These are phyloP conservation scores for Amazona finschi DNA, from an alignment of 2,797 vertebrate species.

Conservation along the genomic window DNA sequence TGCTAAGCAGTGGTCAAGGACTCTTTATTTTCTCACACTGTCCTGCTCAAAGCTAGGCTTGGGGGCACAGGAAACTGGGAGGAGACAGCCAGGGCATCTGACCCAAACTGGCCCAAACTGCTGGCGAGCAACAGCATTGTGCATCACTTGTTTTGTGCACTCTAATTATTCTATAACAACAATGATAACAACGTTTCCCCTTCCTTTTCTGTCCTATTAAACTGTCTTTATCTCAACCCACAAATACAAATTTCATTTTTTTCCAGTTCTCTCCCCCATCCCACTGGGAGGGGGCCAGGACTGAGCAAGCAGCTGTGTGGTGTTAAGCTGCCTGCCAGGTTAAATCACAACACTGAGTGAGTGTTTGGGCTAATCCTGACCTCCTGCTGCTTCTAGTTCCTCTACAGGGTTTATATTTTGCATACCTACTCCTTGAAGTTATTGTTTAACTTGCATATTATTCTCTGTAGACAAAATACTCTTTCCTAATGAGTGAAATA, in stretches of 20 bases:
- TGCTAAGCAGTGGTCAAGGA: neutral
- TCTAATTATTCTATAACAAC: neutral
- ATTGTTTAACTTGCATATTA: neutral
- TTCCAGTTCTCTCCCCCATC: neutral
- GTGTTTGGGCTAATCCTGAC: neutral
- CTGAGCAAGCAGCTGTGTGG: neutral
- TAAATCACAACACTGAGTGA: neutral
- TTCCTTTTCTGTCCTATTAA: neutral
- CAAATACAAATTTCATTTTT: neutral
- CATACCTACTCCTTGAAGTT: neutral
- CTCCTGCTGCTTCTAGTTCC: neutral
- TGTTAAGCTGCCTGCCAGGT: neutral
- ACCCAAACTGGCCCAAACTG: neutral
- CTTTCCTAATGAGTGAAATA: neutral
- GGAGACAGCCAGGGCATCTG: neutral
- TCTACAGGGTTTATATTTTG: neutral
- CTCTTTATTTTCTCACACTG: neutral
- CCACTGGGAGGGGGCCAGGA: neutral
- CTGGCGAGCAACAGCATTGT: neutral
- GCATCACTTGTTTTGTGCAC: neutral
- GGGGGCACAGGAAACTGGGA: neutral
- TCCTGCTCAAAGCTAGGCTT: fast-evolving
- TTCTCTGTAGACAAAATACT: neutral
- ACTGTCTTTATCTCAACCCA: neutral
- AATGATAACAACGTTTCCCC: neutral